Evolutionary conservation across 2,113 vertebrate genomes (phyloP), one percentile per base, ranked within the genome.

Genomic region (Elephantulus edwardii): DNA sequence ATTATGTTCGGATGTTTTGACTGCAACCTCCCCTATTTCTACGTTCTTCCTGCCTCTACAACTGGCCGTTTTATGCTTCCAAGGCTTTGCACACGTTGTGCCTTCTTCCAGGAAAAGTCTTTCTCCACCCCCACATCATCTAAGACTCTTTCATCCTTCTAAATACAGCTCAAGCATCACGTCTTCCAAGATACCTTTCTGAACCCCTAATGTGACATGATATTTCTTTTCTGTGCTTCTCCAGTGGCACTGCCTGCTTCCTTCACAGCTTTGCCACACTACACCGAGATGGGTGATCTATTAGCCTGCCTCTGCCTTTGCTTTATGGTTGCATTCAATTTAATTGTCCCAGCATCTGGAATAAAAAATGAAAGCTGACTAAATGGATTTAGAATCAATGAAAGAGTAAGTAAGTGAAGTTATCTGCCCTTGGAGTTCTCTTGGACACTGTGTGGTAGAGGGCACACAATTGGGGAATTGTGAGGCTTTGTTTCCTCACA

Each of bases 131-230:
- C 70, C 68, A 82, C 4, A 2, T 66, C 75, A 79, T 81, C 58
- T 52, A 68, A 91, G 93, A 91, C 85, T 93, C 83, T 88, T 66
- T 95, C 91, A 93, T 86, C 72, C 56, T 90, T 86, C 92, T 90
- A 93, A 92, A 93, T 86, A 89, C 93, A 86, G 88, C 52, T 80
- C 75, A 28, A 80, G 82, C 52, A 56, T 58, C 78, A 90, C 71
- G 71, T 95, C 90, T 95, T 95, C 91, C 94, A 85, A 95, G 93
- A 94, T 93, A 92, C 70, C 68, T 71, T 87, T 70, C 78, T 1
- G 2, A 62, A 44, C 72, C 72, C 85, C 86, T 91, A 82, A 88
- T 85, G 78, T 16, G 30, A 75, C 76, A 30, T 0, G 74, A 77
- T 17, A 82, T 26, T 54, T 33, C 80, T 48, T 60, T 28, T 30